Percentiles rank a stretch among this genome's conserved stretches.
Evolutionary conservation across 1,140 invertebrate species (phyloP).

Genomic region (Orussus abietinus): DNA sequence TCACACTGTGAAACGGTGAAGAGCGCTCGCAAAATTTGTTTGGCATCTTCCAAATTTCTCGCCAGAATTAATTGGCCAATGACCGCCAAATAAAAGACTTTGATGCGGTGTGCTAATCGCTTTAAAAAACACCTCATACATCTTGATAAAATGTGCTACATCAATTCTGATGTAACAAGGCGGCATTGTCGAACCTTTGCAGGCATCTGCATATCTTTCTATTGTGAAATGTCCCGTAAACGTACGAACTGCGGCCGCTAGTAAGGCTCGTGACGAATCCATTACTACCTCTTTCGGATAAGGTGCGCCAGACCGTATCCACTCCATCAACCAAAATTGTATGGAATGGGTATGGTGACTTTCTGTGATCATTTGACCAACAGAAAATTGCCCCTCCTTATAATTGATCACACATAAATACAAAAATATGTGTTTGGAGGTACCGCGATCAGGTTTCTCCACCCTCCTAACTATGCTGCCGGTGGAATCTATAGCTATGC

Average conservation of each 20-base stretch:
- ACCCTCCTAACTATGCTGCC: slow-evolving; percentile 9
- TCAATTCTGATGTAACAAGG: slow-evolving; percentile 11
- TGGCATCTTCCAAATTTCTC: background rate
- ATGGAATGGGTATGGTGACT: slow-evolving; percentile 21
- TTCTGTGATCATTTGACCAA: slow-evolving; percentile 25
- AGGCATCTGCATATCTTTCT: slow-evolving; percentile 10
- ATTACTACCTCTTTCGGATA: slow-evolving; percentile 18
- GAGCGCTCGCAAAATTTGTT: slow-evolving; percentile 1
- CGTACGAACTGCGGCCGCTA: slow-evolving; percentile 15
- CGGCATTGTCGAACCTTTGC: slow-evolving; percentile 2
- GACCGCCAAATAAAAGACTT: slow-evolving; percentile 1
- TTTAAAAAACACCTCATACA: background rate
- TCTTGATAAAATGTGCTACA: slow-evolving; percentile 11
- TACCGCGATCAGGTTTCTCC: slow-evolving; percentile 3
- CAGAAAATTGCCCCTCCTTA: slow-evolving; percentile 8
- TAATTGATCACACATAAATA: slow-evolving; percentile 16
- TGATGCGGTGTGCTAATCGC: background rate
- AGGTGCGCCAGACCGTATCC: slow-evolving; percentile 16
- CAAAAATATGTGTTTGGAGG: slow-evolving; percentile 5
- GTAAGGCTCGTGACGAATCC: slow-evolving; percentile 20
- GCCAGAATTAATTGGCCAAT: slow-evolving; percentile 13
- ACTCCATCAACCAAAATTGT: slow-evolving; percentile 17
- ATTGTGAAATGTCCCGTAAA: slow-evolving; percentile 14
- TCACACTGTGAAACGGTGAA: no score
- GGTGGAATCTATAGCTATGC: slow-evolving; percentile 11